phyloP scores from a whole-genome alignment of 1,140 invertebrate species.

The Drosophila erecta region DNA sequence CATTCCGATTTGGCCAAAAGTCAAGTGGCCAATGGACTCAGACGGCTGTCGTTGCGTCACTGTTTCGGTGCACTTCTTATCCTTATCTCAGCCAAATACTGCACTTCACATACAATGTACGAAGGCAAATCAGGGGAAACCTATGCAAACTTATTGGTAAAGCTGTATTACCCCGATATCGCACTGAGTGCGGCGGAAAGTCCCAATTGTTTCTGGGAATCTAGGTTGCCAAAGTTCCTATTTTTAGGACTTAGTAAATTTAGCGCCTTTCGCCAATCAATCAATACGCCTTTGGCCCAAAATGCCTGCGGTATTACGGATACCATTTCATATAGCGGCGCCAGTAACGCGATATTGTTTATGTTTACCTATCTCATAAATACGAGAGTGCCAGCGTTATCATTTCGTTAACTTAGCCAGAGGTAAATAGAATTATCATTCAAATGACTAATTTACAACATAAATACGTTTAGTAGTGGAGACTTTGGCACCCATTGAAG shows the following conservation, averaged over 20 bases:
- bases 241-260: conserved; percentile 40
- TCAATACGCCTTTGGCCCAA: conserved; percentile 43
- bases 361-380: conserved; percentile 29
- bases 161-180: conserved; percentile 22
- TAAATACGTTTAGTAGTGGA: neutral
- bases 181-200: neutral
- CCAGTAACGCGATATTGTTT: conserved; percentile 36
- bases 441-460: neutral
- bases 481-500: no score
- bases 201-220: conserved; percentile 34
- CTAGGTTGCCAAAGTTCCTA: conserved; percentile 54
- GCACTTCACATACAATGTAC: neutral
- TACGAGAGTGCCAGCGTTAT: conserved; percentile 20
- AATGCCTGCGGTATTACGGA: conserved; percentile 19
- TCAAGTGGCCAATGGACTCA: conserved; percentile 47
- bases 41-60: conserved; percentile 47
- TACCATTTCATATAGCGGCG: conserved; percentile 28
- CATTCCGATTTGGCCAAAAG: conserved; percentile 51
- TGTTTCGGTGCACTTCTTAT: conserved; percentile 32
- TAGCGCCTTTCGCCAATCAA: conserved; percentile 48
- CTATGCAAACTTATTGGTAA: neutral
- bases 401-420: neutral
- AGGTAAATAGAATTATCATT: neutral
- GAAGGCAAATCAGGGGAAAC: no score
- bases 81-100: conserved; percentile 50